Evolutionary conservation across 2,113 vertebrate species (phyloP), one percentile per base, ranked within the genome.

Genomic region (Ardeotis arabs): DNA sequence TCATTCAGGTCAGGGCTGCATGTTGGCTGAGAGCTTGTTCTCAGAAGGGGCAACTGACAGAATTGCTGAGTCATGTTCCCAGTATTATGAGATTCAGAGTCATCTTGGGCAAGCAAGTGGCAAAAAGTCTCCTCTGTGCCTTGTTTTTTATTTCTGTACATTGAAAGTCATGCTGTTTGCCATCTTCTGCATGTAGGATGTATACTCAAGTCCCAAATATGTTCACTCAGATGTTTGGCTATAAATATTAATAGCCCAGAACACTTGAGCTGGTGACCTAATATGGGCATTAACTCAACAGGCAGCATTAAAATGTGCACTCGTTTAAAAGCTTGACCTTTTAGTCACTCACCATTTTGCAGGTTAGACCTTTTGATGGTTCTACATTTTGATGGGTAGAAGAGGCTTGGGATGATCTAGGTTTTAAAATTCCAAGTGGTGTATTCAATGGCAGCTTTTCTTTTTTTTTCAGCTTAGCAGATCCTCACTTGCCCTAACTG

Each of bases 261-360:
- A 89, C 39, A 64, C 44, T 96, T 92, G 68, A 86, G 37, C 81
- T 5, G 4, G 14, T 58, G 39, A 84, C 58, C 29, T 47, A 66
- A 67, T 56, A 35, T 15, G 17, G 33, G 9, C 62, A 70, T 79
- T 79, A 58, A 76, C 25, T 79, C 77, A 79, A 67, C 28, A 86
- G 41, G 41, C 55, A 60, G 19, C 37, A 19, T 91, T 79, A 83
- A 84, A 95, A 87, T 39, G 23, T 63, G 14, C 74, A 63, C 66
- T 67, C 27, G 56, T 96, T 80, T 77, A 74, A 77, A 87, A 94
- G 15, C 23, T n/a, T 86, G 78, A 79, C 70, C 70, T 87, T 84
- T 69, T 91, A 85, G 79, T 87, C 15, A 33, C 14, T 22, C 33
- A 49, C 3, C 11, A 3, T 52, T 73, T 83, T 60, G 3, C 28